phyloP scores from a whole-genome alignment of 1,140 invertebrate genomes.

The Drosophila jambulina region DNA sequence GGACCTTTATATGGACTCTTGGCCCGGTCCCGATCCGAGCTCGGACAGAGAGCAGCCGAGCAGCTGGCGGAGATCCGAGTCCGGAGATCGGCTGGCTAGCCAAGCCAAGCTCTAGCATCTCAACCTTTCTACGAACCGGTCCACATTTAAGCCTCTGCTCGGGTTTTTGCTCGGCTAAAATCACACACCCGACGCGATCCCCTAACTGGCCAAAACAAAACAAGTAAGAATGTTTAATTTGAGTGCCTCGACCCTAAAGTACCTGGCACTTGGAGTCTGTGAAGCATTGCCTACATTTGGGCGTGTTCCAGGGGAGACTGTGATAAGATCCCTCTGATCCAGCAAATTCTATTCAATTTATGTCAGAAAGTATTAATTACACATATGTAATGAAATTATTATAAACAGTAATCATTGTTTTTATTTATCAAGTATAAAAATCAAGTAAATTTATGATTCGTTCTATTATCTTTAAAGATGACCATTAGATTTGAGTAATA shows the following conservation, averaged over 20 bases:
- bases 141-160: constrained; percentile 73
- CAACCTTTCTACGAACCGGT: constrained; percentile 78
- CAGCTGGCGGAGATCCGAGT: constrained; percentile 31
- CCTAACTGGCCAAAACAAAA: constrained; percentile 33
- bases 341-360: neutral
- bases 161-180: constrained; percentile 42
- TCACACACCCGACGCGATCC: constrained; percentile 4
- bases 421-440: no score
- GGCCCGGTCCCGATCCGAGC: constrained; percentile 56
- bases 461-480: no score
- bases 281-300: constrained; percentile 7
- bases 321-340: neutral
- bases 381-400: neutral
- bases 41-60: constrained; percentile 39
- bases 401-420: no score
- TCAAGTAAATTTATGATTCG: no score
- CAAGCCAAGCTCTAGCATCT: constrained; percentile 58
- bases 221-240: constrained; percentile 1
- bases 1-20: constrained; percentile 82
- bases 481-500: no score
- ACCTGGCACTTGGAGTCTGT: neutral
- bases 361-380: neutral
- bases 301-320: neutral
- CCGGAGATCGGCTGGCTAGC: constrained; percentile 10
- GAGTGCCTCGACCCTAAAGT: constrained; percentile 4